Evolutionary conservation across 64 coral and sea anemone genomes (phyloP).

Genomic region (Montipora cactus): DNA sequence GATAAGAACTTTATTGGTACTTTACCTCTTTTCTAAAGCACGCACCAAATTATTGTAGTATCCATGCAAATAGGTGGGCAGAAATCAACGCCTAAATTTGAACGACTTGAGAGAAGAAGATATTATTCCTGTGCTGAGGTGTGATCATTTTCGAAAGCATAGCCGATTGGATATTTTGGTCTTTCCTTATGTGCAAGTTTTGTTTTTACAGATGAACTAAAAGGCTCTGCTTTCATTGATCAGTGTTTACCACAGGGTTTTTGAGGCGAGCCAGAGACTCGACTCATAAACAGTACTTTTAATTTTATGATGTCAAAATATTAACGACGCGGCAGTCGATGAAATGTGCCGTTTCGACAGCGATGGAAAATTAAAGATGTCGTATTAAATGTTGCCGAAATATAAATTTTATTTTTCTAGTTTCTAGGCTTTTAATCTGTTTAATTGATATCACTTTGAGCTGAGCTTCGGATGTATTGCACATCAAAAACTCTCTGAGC

Average conservation of each 20-base stretch:
- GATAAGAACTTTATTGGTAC: constrained; percentile 22
- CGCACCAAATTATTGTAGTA: not conserved
- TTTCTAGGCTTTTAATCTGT: not conserved
- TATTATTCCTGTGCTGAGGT: not conserved
- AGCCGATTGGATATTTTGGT: too few relatives aligned
- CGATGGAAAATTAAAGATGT: not conserved
- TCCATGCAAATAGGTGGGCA: not conserved
- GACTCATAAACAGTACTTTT: not conserved
- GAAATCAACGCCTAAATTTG: not conserved
- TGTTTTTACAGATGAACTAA: too few relatives aligned
- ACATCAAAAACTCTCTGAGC: too few relatives aligned
- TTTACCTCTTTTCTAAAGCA: not conserved
- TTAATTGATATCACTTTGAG: too few relatives aligned
- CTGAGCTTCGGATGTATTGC: too few relatives aligned
- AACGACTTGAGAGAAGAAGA: not conserved
- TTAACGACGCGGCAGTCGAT: not conserved
- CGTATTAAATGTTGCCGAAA: too few relatives aligned
- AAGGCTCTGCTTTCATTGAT: too few relatives aligned
- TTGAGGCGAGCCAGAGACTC: not conserved
- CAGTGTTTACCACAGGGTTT: too few relatives aligned
- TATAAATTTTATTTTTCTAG: not conserved
- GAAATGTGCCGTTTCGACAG: not conserved
- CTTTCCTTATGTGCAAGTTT: not conserved
- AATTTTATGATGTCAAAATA: not conserved
- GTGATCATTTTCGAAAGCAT: not conserved